Percentiles rank a stretch among this genome's conserved stretches.
Conservation (phyloP, 2,888 invertebrate genomes). For the Acanthoscelides obtectus region DNA sequence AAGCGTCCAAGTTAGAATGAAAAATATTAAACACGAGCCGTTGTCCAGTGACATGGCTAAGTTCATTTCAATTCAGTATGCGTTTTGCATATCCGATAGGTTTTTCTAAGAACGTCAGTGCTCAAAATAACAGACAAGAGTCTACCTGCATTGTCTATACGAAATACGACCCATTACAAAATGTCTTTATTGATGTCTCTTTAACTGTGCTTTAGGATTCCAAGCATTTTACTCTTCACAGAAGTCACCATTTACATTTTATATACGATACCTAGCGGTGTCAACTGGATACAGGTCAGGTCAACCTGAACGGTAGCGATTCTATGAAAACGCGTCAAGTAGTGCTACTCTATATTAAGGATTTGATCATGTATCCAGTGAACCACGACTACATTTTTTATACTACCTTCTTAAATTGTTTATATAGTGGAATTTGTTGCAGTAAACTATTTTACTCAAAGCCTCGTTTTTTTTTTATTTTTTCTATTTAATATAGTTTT, state of each 20-base stretch:
- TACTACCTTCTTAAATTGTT: no score
- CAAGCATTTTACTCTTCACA: not conserved
- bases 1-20: slow-evolving; percentile 24
- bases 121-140: slow-evolving; percentile 17
- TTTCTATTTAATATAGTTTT: no score
- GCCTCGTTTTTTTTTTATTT: no score
- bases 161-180: not conserved
- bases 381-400: no score
- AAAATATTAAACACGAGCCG: slow-evolving; percentile 31
- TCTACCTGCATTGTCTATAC: slow-evolving; percentile 16
- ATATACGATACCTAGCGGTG: not conserved
- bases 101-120: slow-evolving; percentile 34
- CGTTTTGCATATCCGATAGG: slow-evolving; percentile 40
- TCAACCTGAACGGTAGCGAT: not conserved
- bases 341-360: not conserved
- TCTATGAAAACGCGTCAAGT: not conserved
- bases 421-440: no score
- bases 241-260: not conserved
- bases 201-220: not conserved
- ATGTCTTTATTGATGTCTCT: not conserved
- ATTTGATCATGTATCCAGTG: no score
- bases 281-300: not conserved
- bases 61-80: slow-evolving; percentile 37
- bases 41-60: slow-evolving; percentile 23
- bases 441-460: no score